Percentiles rank a stretch among this genome's conserved stretches.
phyloP scores from a whole-genome alignment of 2,888 invertebrate species.

The Hypsopygia costalis region DNA sequence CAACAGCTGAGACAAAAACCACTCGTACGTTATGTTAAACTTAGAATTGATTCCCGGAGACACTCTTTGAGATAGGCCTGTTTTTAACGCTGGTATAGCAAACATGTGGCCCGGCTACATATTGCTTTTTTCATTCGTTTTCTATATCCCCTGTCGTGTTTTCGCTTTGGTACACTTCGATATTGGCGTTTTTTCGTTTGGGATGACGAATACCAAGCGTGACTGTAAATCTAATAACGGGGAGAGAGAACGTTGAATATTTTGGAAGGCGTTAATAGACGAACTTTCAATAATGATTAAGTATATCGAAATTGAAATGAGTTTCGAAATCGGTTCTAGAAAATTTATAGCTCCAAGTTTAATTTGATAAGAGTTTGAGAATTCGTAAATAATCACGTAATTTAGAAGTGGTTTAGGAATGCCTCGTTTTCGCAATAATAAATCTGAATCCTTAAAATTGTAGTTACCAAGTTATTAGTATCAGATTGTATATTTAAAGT shows the following conservation, averaged over 20 bases:
- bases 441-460: no score
- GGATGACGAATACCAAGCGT: conserved; percentile 42
- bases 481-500: no score
- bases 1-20: conserved; percentile 50
- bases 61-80: conserved; percentile 50
- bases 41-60: conserved; percentile 58
- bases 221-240: conserved; percentile 38
- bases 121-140: conserved; percentile 69
- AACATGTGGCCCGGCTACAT: conserved; percentile 59
- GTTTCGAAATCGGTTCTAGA: neutral
- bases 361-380: no score
- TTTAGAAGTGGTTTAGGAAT: no score
- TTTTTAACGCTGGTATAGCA: conserved; percentile 57
- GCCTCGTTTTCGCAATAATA: no score
- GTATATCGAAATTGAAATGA: neutral
- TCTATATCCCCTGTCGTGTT: conserved; percentile 49
- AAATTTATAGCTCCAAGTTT: neutral
- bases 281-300: neutral
- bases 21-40: conserved; percentile 57
- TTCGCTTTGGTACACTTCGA: conserved; percentile 51
- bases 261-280: conserved; percentile 5
- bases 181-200: conserved; percentile 50
- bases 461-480: no score
- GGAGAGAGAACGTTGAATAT: conserved; percentile 22
- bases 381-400: no score